Evolutionary conservation across 1,140 invertebrate species (phyloP), one percentile per base, ranked within the genome.

Genomic region (Prorops nasuta): DNA sequence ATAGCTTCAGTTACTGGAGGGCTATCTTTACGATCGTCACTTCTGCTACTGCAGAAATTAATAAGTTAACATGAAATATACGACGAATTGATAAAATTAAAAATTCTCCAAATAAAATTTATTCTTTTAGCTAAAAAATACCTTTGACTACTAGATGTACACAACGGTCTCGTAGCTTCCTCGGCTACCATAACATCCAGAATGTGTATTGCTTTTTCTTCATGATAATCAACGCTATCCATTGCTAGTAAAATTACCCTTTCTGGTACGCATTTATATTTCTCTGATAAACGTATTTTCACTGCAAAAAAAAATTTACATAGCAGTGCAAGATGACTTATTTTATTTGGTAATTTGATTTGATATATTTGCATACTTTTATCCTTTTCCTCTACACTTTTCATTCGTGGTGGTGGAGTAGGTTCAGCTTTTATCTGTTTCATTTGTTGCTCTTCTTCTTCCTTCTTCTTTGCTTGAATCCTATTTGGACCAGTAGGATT

Each of bases 211-310:
- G 91, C 90, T 50, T 85, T 78, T 59, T 88, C 84, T 69, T 92
- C 88, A 51, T 92, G 87, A 71, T 86, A 94, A 66, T 88, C 85
- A 1, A 90, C 89, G 67, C 89, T 91, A 63, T 94, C 91, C 59
- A 94, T 75, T n/a, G 92, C 92, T 63, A 94, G 85, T 4, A 84
- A 78, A 19, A 94, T 85, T 3, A 94, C 84, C 56, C 87, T 83
- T 59, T 92, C 89, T 6, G 89, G 84, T 22, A 92, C 83, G 35
- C 83, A 81, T 41, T 82, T 83, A 69, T 90, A 91, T 64, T 88
- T 86, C 44, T 83, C 79, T 71, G 86, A 84, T n/a, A 93, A 74
- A 63, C 83, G 79, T 17, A 72, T 64, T 77, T 90, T 89, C 64
- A 92, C 90, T 92, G 63, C 18, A 81, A 79, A 41, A 12, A 2